A percentile compares a stretch with the other conserved stretches of the same genome.
phyloP scores from a whole-genome alignment of 2,888 invertebrate genomes.

The Coenonympha arcania region DNA sequence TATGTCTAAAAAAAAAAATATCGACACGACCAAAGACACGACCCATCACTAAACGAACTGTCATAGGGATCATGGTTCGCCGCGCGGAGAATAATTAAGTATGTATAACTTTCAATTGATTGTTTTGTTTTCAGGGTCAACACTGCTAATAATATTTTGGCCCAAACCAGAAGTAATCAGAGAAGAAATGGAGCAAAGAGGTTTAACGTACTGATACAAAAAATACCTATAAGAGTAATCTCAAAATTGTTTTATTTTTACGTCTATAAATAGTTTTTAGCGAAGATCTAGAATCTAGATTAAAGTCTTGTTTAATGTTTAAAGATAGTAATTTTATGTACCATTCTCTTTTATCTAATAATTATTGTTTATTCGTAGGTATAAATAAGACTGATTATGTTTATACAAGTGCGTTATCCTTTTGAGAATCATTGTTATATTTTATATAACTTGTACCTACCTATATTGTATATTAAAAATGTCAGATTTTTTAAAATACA shows the following conservation, averaged over 20 bases:
- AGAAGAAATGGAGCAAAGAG: slow-evolving; percentile 52
- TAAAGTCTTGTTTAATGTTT: no score
- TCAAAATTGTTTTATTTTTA: background rate
- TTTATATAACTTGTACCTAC: no score
- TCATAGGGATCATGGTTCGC: no score
- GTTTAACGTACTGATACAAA: slow-evolving; percentile 47
- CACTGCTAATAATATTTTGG: slow-evolving; percentile 58
- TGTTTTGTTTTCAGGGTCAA: slow-evolving; percentile 43
- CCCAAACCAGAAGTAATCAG: slow-evolving; percentile 56
- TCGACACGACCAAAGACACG: no score
- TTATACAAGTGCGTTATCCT: slow-evolving; percentile 10
- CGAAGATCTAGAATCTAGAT: no score
- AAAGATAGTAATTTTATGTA: background rate
- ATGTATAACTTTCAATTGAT: no score
- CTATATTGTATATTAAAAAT: no score
- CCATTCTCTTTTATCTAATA: background rate
- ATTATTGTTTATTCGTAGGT: slow-evolving; percentile 6
- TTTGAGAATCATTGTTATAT: slow-evolving; percentile 14
- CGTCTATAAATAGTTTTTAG: no score
- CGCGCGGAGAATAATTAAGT: no score
- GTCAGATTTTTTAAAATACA: no score
- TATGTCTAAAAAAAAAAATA: no score
- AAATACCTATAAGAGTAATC: background rate
- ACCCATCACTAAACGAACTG: no score
- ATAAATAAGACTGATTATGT: slow-evolving; percentile 26